phyloP scores from a whole-genome alignment of 2,888 invertebrate genomes.

The Nebria salina region DNA sequence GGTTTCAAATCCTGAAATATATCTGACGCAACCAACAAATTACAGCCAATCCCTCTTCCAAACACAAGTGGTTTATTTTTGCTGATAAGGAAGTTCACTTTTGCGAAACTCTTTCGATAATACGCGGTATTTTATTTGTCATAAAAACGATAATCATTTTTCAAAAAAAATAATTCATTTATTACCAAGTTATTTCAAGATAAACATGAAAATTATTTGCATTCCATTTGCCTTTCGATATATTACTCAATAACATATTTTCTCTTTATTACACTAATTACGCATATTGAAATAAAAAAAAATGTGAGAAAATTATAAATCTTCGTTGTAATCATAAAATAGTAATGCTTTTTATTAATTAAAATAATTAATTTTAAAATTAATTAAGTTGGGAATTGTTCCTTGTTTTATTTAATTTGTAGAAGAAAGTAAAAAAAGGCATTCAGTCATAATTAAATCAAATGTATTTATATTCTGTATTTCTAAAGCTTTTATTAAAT shows the following conservation, averaged over 20 bases:
- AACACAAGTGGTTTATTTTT: background rate
- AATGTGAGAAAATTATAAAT: background rate
- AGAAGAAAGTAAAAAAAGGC: too few relatives aligned
- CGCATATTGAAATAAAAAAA: background rate
- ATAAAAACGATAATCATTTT: background rate
- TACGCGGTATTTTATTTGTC: background rate
- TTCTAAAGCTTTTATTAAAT: too few relatives aligned
- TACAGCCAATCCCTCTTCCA: background rate
- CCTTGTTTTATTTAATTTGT: background rate
- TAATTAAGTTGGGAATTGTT: background rate
- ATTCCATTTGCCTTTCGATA: background rate
- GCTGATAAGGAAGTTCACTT: conserved; percentile 7
- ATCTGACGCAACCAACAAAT: background rate
- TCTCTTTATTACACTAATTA: background rate
- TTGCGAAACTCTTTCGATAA: background rate
- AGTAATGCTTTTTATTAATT: background rate
- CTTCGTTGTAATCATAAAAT: background rate
- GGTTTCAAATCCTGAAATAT: background rate
- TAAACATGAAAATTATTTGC: background rate
- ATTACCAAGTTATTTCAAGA: background rate
- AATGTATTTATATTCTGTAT: too few relatives aligned
- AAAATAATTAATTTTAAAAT: background rate
- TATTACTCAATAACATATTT: background rate
- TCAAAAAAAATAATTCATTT: background rate
- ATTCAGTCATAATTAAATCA: too few relatives aligned